These are phyloP conservation scores for Drosophila nikananu DNA, from an alignment of 1,140 invertebrate genomes.

Conservation along the genomic window DNA sequence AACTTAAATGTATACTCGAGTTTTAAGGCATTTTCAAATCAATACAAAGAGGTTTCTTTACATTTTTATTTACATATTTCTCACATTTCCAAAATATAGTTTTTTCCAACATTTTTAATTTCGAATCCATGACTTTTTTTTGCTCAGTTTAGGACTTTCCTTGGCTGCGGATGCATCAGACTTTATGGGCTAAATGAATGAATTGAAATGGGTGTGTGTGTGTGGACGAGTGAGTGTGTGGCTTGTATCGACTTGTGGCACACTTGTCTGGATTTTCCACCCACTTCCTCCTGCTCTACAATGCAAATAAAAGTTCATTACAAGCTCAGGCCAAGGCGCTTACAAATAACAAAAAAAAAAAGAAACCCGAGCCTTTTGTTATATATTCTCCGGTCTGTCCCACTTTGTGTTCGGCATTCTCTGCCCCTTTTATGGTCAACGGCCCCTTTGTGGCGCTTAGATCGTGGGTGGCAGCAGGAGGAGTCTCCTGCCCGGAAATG, in stretches of 20 bases:
- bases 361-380: conserved; percentile 53
- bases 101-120: not conserved
- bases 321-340: conserved; percentile 70
- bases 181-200: conserved; percentile 76
- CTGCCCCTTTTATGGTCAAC: conserved; percentile 71
- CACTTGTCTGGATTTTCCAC: conserved; percentile 43
- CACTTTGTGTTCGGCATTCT: conserved; percentile 44
- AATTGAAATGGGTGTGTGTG: conserved; percentile 74
- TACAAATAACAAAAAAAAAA: conserved; percentile 67
- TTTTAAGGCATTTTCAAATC: not conserved
- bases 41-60: not conserved
- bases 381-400: conserved; percentile 36
- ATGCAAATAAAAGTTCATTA: conserved; percentile 83
- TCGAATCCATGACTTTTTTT: not conserved
- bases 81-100: not conserved
- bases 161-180: conserved; percentile 56
- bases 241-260: conserved; percentile 78
- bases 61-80: not conserved
- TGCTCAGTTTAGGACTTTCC: conserved; percentile 36
- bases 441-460: conserved; percentile 40
- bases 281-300: conserved; percentile 31
- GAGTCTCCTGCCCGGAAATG: conserved; percentile 64
- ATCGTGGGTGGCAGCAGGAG: conserved; percentile 45
- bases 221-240: conserved; percentile 32
- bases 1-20: not conserved